Base-by-base conservation (phyloP, 1,140 invertebrate species). In the Argopecten irradians region DNA sequence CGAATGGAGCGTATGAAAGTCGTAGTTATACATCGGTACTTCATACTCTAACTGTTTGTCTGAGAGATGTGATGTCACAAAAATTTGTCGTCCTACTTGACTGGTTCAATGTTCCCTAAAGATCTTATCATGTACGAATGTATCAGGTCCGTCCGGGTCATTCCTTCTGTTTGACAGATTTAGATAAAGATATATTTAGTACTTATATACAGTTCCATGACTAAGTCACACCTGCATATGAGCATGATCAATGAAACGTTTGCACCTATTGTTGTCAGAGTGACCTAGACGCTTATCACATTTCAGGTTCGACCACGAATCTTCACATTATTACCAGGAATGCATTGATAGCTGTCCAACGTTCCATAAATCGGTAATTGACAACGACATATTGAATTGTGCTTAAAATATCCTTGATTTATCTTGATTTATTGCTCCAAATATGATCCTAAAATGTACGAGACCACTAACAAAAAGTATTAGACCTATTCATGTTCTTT, bases 401-500 rank as follows among this genome's bases (percentile, higher is more conserved):
- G 55, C 55, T 71, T 71, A 71, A 71, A 71, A 71, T 71, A 71
- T 71, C 55, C 55, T 71, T 71, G 55, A 71, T 71, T 71, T 71
- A 71, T 71, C 55, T 28, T 71, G 55, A 71, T 71, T 71, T 71
- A 71, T 71, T 71, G 28, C 55, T 71, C 8, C 55, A 71, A 71
- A 71, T 71, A 71, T 71, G 55, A 71, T 71, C 55, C 55, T 71
- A 71, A 71, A 71, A 71, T 71, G 22, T 71, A 71, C 55, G 55
- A 71, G 55, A 71, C 55, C 28, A n/a, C 55, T 71, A 28, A 71
- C 55, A 71, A 71, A 71, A 71, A 71, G 55, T 71, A 71, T 71
- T 71, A 71, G 55, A 28, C 22, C 55, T 71, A 71, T 71, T 71
- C 55, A 71, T 71, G 43, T n/a, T 22, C 55, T 71, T 71, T 71